These are phyloP conservation scores for Beris chalybata DNA, from an alignment of 2,888 invertebrate genomes.

Conservation along the genomic window DNA sequence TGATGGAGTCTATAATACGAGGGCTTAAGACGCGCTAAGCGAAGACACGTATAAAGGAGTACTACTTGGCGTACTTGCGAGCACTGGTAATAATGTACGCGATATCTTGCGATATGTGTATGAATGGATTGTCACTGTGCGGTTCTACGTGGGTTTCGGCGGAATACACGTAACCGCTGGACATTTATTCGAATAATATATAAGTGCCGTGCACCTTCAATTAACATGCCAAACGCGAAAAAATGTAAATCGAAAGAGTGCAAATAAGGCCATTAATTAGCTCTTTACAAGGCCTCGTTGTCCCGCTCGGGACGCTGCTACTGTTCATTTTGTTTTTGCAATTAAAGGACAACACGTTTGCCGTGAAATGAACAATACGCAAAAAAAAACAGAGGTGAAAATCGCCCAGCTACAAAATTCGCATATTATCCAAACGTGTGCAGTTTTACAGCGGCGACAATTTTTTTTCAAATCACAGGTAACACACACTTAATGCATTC, in stretches of 20 bases:
- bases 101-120: constrained; percentile 12
- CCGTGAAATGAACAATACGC: constrained; percentile 1
- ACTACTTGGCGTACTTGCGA: background rate
- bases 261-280: constrained; percentile 40
- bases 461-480: too few species aligned
- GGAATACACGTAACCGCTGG: constrained; percentile 21
- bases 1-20: too few species aligned
- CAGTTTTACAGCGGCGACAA: too few species aligned
- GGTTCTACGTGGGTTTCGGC: constrained; percentile 22
- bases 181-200: constrained; percentile 22
- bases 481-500: too few species aligned
- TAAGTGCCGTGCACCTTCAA: constrained; percentile 35
- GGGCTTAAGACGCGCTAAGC: background rate
- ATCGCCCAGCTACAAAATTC: too few species aligned
- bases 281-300: constrained; percentile 36
- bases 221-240: constrained; percentile 36
- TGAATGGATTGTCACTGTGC: constrained; percentile 30
- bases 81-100: constrained; percentile 16
- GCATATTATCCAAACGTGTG: too few species aligned
- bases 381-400: too few species aligned
- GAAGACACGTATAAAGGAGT: background rate
- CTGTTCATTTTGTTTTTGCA: constrained; percentile 30
- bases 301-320: constrained; percentile 12
- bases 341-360: constrained; percentile 33
- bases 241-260: constrained; percentile 38